Base-by-base conservation (phyloP, 2,113 vertebrate species). In the Nycticryphes semicollaris region DNA sequence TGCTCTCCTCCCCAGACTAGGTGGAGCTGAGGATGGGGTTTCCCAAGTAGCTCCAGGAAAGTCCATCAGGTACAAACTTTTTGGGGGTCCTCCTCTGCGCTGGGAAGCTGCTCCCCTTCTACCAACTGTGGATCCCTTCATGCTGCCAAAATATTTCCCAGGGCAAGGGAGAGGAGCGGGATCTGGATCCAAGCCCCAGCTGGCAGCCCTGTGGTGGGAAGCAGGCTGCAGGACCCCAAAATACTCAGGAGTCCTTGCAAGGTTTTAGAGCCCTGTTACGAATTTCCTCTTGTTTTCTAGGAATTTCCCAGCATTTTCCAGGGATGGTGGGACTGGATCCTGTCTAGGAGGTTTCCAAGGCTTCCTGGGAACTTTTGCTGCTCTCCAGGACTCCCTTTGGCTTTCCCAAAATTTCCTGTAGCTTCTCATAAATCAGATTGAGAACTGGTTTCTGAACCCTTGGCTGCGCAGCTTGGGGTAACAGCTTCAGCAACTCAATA, bases 241-340 rank as follows among this genome's bases (percentile, higher is more conserved):
- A 10, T 6, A 13, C 22, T 37, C 3, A 2, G 23, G 54, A 33
- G 7, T 12, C 41, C 60, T 50, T 1, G 0, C 41, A 35, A 47
- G 45, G 10, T 11, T 84, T 84, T 35, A 57, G 50, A 48, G 22
- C 31, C 51, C 33, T 53, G 54, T 30, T 15, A 2, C 21, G 35
- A 39, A 30, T 73, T 63, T 47, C 15, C 3, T 2, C 0, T 1
- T 2, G 0, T 75, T 95, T 72, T 39, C 24, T 5, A 39, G 70
- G 48, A 72, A 76, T 53, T 33, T 12, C 5, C 18, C 12, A 7
- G 39, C 8, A 0, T 22, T 69, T 92, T 45, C n/a, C 33, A 47
- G 37, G 81, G 10, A 48, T 0, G 0, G 15, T 5, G 4, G 56
- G 30, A 20, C 66, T 0, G 8, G 45, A 91, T 9, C 10, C 37